Conservation (phyloP, 2,888 invertebrate species). For the Phengaris alcon region DNA sequence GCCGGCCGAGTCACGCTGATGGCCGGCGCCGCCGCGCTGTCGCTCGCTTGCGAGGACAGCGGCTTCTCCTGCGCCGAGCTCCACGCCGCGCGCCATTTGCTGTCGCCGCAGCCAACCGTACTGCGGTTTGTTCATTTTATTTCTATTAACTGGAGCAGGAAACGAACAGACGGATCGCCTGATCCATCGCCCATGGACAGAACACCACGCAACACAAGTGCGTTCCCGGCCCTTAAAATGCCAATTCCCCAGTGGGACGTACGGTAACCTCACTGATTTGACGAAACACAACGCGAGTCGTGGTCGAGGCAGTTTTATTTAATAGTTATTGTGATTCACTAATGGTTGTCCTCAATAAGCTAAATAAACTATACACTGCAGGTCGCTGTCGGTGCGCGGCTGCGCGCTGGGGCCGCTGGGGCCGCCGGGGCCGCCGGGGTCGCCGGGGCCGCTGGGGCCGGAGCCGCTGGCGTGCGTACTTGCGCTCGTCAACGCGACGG, state of each 20-base stretch:
- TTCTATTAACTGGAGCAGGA: no score
- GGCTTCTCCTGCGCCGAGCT: neutral
- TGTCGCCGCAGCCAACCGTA: neutral
- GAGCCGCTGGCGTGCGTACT: slow-evolving; percentile 2
- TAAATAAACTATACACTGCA: neutral
- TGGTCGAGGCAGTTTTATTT: no score
- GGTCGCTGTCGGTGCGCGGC: neutral
- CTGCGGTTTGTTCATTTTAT: neutral
- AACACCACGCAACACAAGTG: no score
- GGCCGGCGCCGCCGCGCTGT: neutral
- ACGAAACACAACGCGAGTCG: no score
- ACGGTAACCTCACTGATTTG: no score
- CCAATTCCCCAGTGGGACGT: no score
- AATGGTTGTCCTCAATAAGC: neutral
- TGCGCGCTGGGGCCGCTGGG: neutral
- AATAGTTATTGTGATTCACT: no score
- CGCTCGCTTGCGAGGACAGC: neutral
- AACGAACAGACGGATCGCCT: no score
- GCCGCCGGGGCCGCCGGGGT: no score
- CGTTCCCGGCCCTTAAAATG: no score
- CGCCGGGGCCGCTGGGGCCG: no score
- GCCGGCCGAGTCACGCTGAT: slow-evolving; percentile 15
- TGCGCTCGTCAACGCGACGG: neutral
- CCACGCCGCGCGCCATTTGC: neutral
- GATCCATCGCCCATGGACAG: no score